A percentile compares a stretch with the other conserved stretches of the same genome.
Conservation (phyloP, 2,113 vertebrate genomes). For the Spheniscus mendiculus region DNA sequence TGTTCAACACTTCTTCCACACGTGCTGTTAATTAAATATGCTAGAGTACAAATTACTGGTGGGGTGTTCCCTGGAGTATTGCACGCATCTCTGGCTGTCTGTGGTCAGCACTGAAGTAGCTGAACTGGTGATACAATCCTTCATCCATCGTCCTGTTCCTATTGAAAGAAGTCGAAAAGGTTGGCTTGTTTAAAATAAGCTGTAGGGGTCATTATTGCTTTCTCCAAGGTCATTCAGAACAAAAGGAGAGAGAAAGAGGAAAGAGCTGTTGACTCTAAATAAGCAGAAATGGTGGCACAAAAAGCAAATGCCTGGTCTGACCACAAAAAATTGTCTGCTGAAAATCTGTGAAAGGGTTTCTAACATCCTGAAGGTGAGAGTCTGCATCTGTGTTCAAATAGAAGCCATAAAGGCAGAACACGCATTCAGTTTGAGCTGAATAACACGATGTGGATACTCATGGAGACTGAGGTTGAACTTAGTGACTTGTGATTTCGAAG, state of each 20-base stretch:
- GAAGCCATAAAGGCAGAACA: background rate
- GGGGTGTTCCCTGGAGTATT: background rate
- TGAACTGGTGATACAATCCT: background rate
- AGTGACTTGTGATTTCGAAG: background rate
- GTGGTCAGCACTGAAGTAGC: background rate
- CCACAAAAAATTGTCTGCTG: background rate
- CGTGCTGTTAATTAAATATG: background rate
- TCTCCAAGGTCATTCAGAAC: background rate
- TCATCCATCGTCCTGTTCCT: background rate
- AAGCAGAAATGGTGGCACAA: background rate
- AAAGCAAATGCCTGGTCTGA: background rate
- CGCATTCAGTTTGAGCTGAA: background rate
- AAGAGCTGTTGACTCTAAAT: background rate
- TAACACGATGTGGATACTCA: background rate
- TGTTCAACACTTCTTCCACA: background rate
- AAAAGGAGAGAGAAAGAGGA: background rate
- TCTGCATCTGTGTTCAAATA: background rate
- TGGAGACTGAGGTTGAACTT: background rate
- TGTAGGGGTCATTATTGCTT: background rate
- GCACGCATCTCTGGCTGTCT: background rate
- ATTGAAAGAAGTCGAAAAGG: background rate
- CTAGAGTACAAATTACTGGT: background rate
- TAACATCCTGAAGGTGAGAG: background rate
- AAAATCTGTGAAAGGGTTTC: background rate
- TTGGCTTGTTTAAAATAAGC: background rate